Evolutionary conservation across 2,888 invertebrate species (phyloP).

Genomic region (Malthinus flaveolus): DNA sequence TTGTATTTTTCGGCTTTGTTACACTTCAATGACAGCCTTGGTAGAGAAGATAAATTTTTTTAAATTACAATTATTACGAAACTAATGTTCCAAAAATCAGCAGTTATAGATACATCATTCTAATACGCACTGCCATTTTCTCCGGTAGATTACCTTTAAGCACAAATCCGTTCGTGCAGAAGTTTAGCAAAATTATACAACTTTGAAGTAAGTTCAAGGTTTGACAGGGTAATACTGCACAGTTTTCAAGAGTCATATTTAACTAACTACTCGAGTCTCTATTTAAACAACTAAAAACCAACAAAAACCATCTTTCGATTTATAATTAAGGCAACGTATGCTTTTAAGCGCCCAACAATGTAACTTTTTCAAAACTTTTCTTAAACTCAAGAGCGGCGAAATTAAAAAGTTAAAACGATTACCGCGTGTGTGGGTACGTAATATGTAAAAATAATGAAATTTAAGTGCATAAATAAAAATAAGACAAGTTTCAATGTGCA

Average conservation of each 20-base stretch:
- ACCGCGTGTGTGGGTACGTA: too few species aligned
- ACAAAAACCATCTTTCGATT: constrained; percentile 11
- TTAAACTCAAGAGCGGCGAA: constrained; percentile 4
- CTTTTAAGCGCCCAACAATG: constrained; percentile 10
- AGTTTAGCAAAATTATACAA: constrained; percentile 6
- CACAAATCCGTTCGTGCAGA: background rate
- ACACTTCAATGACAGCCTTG: too few species aligned
- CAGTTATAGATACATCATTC: too few species aligned
- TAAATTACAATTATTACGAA: constrained; percentile 1
- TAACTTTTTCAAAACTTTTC: constrained; percentile 13
- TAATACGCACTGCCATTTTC: background rate
- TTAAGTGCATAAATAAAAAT: constrained; percentile 7
- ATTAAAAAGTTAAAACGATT: constrained; percentile 17
- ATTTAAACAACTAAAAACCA: constrained; percentile 4
- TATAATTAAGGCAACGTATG: constrained; percentile 6
- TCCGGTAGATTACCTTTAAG: background rate
- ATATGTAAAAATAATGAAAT: constrained; percentile 13
- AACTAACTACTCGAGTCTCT: constrained; percentile 4
- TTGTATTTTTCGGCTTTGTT: too few species aligned
- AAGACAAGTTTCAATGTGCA: constrained; percentile 9
- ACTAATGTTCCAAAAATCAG: background rate
- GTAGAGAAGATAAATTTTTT: background rate
- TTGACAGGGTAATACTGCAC: constrained; percentile 2
- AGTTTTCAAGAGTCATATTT: constrained; percentile 8
- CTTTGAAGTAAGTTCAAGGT: constrained; percentile 3